Base-by-base conservation (phyloP, 2,888 invertebrate genomes). In the Sphaerophoria rueppellii region DNA sequence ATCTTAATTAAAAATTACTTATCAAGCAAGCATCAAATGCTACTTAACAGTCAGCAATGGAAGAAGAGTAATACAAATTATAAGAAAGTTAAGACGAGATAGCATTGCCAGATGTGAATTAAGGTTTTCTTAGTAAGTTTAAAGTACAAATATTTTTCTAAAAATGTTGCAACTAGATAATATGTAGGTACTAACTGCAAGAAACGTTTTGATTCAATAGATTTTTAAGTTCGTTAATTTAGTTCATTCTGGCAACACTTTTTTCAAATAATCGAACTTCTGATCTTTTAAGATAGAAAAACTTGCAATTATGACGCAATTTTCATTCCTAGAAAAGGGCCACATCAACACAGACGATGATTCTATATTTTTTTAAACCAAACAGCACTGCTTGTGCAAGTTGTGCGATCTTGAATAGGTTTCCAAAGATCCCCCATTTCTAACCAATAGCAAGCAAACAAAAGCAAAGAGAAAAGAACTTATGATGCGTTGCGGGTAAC, bases 1-100 rank as follows among this genome's bases (percentile, higher is more conserved):
- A 24, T 24, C 24, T 24, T 24, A 71, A 75, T 75, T 70, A 58
- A 58, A 71, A 81, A 58, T 75, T 35, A 24, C 65, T 81, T 69
- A 71, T 77, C 77, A 57, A 12, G 57, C 61, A 77, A 12, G 48
- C 61, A 77, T 77, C 71, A n/a, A n/a, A n/a, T 77, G 46, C 9
- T 6, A 43, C 9, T 7, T 4, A 40, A 6, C 40, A 40, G 9
- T 9, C 40, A 40, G 24, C 40, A 40, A 40, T 9, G n/a, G 2
- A 11, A 7, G 43, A 61, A 61, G 60, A 43, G 24, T 24, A 24
- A 24, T 24, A 24, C 48, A 65, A 52, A 52, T 24, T 0, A 35
- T 16, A 52, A 65, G 34, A 61, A 77, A 48, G 24, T 24, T 24
- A 24, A 24, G 24, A 24, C 1, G 24, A 24, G 24, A 24, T 2